Percentiles rank a stretch among this genome's conserved stretches.
phyloP scores from a whole-genome alignment of 2,797 vertebrate genomes.

The Lophura swinhoii region DNA sequence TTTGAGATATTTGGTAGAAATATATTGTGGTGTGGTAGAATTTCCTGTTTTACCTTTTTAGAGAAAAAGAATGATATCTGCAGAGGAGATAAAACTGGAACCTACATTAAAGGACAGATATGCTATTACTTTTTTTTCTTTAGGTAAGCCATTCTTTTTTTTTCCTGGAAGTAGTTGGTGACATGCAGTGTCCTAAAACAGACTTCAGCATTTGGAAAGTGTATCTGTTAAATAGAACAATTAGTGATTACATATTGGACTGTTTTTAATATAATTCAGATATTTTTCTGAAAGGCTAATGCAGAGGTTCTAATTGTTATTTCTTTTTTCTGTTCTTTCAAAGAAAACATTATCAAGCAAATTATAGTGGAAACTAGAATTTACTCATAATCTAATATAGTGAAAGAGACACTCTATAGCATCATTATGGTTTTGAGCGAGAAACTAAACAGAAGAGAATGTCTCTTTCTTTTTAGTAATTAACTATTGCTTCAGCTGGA shows the following conservation, averaged over 20 bases:
- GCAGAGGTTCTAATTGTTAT: background rate
- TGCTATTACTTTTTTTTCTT: background rate
- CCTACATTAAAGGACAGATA: background rate
- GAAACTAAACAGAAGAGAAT: background rate
- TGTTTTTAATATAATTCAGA: background rate
- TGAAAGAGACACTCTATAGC: background rate
- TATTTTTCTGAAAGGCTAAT: background rate
- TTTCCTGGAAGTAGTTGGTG: background rate
- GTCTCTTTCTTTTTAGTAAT: background rate
- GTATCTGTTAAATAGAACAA: background rate
- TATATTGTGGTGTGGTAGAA: background rate
- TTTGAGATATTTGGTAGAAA: background rate
- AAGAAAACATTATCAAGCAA: background rate
- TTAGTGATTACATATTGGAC: background rate
- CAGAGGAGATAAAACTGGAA: background rate
- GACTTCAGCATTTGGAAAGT: background rate
- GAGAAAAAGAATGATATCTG: background rate
- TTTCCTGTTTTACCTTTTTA: background rate
- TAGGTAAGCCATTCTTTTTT: background rate
- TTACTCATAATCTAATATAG: background rate
- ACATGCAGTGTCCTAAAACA: slow-evolving; percentile 1
- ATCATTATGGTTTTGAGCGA: background rate
- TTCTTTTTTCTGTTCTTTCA: background rate
- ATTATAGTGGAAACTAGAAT: background rate
- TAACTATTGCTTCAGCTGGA: background rate